Percentiles rank a stretch among this genome's conserved stretches.
These are phyloP conservation scores for Capitella teleta DNA, from an alignment of 1,140 invertebrate genomes.

Conservation along the genomic window DNA sequence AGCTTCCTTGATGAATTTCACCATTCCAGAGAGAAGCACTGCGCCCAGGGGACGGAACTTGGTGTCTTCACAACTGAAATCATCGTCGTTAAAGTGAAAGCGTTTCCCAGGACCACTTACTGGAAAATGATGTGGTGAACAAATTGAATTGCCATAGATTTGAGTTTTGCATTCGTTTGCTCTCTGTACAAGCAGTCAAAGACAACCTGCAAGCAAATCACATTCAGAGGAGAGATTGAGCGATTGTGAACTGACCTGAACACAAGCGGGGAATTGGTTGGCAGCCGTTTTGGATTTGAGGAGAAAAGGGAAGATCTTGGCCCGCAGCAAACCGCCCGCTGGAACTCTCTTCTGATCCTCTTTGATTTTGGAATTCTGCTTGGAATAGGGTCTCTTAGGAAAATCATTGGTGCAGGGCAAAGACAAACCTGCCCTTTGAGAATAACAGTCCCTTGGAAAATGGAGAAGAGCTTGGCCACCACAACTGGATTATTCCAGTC, in stretches of 20 bases:
- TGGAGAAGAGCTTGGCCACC: conserved; percentile 59
- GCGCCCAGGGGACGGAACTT: conserved; percentile 52
- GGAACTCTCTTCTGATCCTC: conserved; percentile 42
- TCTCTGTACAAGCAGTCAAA: conserved; percentile 76
- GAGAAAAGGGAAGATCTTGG: conserved; percentile 75
- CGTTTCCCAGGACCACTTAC: too few species aligned
- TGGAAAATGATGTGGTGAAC: conserved; percentile 65
- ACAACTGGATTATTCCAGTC: conserved; percentile 62
- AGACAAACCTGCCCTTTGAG: conserved; percentile 19
- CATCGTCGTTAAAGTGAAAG: too few species aligned
- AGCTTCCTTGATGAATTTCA: conserved; percentile 53
- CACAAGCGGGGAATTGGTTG: conserved; percentile 64
- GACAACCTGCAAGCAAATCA: conserved; percentile 61
- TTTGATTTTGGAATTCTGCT: neutral
- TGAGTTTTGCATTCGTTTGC: conserved; percentile 70
- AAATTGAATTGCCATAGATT: conserved; percentile 68
- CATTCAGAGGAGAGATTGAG: neutral
- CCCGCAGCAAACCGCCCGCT: conserved; percentile 64
- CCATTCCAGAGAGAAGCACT: conserved; percentile 57
- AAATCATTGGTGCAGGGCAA: neutral
- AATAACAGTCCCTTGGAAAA: conserved; percentile 61
- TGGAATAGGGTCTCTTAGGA: neutral
- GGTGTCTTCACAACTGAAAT: conserved; percentile 50
- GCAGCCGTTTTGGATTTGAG: conserved; percentile 65
- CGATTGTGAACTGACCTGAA: conserved; percentile 50